Percentiles rank a stretch among this genome's conserved stretches.
Evolutionary conservation across 2,113 vertebrate species (phyloP).

Genomic region (Harpagus bidentatus): DNA sequence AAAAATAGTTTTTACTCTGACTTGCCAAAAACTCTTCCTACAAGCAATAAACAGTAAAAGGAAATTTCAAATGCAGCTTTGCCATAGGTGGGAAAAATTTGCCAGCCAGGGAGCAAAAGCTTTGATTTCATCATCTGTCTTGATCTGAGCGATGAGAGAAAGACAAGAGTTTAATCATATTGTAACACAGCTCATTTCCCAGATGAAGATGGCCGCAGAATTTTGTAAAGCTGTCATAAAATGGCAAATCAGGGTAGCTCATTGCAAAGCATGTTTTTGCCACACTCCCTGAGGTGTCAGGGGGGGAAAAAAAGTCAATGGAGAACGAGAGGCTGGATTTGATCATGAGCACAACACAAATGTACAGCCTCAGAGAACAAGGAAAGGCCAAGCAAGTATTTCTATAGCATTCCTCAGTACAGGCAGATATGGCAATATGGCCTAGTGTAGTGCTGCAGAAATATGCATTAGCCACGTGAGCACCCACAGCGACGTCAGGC

Average conservation of each 20-base stretch:
- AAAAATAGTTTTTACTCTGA: neutral
- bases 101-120: neutral
- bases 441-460: neutral
- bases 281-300: neutral
- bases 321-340: neutral
- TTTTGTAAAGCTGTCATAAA: neutral
- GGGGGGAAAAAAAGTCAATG: fast-evolving
- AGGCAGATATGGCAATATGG: neutral
- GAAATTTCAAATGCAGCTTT: neutral
- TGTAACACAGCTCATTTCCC: neutral
- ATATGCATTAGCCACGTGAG: fast-evolving
- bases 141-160: neutral
- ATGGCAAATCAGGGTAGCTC: neutral
- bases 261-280: neutral
- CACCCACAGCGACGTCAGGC: neutral
- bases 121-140: neutral
- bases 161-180: neutral
- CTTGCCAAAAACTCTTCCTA: neutral
- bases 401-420: neutral
- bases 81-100: neutral
- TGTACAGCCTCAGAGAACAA: neutral
- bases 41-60: neutral
- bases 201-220: neutral
- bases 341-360: neutral
- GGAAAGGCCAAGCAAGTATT: neutral